Base-by-base conservation (phyloP, 2,888 invertebrate species). In the Phortica magna region DNA sequence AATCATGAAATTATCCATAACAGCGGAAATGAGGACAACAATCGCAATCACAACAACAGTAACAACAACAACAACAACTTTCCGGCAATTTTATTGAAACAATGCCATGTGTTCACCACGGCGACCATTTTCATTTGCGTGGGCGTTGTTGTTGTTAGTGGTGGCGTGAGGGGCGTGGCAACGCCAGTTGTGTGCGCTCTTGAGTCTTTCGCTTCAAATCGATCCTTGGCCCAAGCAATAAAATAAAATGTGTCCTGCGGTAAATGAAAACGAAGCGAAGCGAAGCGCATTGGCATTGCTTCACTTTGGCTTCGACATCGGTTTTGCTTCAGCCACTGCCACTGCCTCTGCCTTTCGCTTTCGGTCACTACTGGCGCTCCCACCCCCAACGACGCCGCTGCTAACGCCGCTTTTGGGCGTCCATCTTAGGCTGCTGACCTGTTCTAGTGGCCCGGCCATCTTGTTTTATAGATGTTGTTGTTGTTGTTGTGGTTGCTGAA, bases 201-300 rank as follows among this genome's bases (percentile, higher is more conserved):
- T 14, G 14, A 39, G 39, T n/a, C 65, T n/a, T 14, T 17, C 10
- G 22, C 59, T 22, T 10, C 59, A 59, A 59, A 31, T 22, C 59
- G 19, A 59, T 59, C 17, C 10, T 22, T 14, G 59, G 22, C 59
- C 7, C 22, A 59, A 59, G 59, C 59, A 59, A 59, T 59, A 81
- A 81, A 82, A 83, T 82, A 82, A 83, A 85, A 85, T 85, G 86
- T 88, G 85, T 85, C 88, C 88, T 86, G 82, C 88, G 85, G 80
- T 84, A 86, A 85, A 88, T 85, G 86, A 86, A 86, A 59, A 22
- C 59, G n/a, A n/a, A 53, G 7, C 12, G n/a, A n/a, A 53, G 7
- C 12, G 31, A 31, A 31, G 31, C 31, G 31, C 31, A 1, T 31
- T 31, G 31, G 31, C 31, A 31, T n/a, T 14, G 53, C n/a, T n/a